These are phyloP conservation scores for Onychomys arenicola DNA, from an alignment of 2,797 vertebrate species.

Conservation along the genomic window DNA sequence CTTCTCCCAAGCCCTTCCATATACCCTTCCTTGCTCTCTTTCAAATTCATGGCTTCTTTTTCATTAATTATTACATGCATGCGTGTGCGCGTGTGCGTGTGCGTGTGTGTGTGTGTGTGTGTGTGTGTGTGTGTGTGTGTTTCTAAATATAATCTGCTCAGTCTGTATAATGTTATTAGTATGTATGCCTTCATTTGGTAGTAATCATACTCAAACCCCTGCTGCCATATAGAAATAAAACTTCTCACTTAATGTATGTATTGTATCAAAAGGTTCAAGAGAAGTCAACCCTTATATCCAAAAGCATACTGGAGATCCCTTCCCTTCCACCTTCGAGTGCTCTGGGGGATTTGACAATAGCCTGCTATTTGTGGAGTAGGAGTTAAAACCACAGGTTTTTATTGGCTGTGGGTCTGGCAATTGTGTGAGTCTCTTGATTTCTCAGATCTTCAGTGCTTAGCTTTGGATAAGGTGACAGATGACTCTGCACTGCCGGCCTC, in stretches of 20 bases:
- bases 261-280: slow-evolving; percentile 1
- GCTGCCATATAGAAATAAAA: slow-evolving; percentile 48
- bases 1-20: neutral
- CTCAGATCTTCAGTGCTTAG: neutral
- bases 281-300: neutral
- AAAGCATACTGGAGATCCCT: neutral
- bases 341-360: slow-evolving; percentile 7
- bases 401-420: neutral
- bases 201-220: neutral
- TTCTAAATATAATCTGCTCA: neutral
- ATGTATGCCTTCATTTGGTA: neutral
- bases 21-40: neutral
- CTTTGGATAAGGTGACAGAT: neutral
- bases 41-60: neutral
- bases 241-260: neutral
- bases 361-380: neutral
- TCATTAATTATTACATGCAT: neutral
- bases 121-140: neutral
- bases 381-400: slow-evolving; percentile 6
- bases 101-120: neutral
- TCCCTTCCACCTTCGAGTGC: neutral
- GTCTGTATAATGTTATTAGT: neutral
- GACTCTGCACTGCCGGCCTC: neutral
- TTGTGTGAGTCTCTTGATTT: neutral
- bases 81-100: neutral